Evolutionary conservation across 2,888 invertebrate genomes (phyloP).

Genomic region (Ametastegia equiseti): DNA sequence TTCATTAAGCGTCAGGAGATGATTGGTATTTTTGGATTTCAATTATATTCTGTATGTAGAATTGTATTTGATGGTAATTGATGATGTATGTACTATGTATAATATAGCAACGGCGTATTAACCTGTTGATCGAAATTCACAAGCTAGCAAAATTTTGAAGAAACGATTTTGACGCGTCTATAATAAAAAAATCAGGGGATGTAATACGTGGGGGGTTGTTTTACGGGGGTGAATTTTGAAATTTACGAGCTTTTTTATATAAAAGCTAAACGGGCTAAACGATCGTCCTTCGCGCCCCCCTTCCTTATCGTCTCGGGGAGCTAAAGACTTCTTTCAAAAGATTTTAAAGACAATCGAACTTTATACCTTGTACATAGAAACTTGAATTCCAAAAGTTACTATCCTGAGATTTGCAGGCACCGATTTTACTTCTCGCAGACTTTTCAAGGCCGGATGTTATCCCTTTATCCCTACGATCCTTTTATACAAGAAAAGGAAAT

Average conservation of each 20-base stretch:
- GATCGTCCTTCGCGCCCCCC: conserved; percentile 26
- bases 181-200: neutral
- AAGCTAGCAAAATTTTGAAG: neutral
- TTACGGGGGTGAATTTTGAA: conserved; percentile 17
- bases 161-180: neutral
- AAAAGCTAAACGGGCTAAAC: neutral
- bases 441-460: conserved; percentile 22
- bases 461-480: neutral
- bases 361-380: neutral
- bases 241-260: conserved; percentile 30
- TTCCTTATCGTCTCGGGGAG: conserved; percentile 20
- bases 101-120: no score
- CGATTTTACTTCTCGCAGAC: neutral
- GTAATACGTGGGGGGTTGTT: neutral
- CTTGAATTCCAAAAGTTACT: conserved; percentile 9
- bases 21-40: neutral
- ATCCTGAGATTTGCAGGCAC: neutral
- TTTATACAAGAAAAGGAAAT: neutral
- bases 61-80: no score
- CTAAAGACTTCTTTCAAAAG: neutral
- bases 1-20: neutral
- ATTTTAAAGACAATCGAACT: conserved; percentile 33
- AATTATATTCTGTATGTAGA: neutral
- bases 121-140: no score
- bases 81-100: no score